phyloP scores from a whole-genome alignment of 2,113 vertebrate species.

The Spizaetus ornatus region DNA sequence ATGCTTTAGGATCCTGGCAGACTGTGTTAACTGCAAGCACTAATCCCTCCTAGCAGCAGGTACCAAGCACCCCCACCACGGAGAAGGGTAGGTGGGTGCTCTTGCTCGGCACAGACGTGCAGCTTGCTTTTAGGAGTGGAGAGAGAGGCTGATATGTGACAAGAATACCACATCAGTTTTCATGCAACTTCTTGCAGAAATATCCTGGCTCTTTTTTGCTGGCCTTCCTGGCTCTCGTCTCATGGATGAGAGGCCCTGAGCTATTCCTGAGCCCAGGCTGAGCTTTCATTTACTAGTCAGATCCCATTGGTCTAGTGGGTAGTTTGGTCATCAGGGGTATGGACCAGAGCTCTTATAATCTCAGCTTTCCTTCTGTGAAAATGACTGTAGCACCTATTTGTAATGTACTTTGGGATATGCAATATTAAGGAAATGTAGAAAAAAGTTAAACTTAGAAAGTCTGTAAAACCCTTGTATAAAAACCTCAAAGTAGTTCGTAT shows the following conservation, averaged over 20 bases:
- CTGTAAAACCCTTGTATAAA: neutral
- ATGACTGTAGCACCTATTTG: neutral
- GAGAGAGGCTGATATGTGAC: neutral
- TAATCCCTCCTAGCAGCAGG: neutral
- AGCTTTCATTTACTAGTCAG: neutral
- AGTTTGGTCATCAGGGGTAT: fast-evolving
- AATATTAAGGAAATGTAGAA: neutral
- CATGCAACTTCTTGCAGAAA: neutral
- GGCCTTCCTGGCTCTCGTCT: neutral
- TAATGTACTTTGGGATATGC: neutral
- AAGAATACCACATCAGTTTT: neutral
- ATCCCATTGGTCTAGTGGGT: neutral
- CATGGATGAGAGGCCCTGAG: neutral
- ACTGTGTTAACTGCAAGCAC: neutral
- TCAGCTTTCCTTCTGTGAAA: neutral
- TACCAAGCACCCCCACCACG: neutral
- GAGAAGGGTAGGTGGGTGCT: neutral
- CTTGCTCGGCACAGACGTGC: neutral
- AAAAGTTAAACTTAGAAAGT: neutral
- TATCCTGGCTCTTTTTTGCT: neutral
- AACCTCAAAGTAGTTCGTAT: neutral
- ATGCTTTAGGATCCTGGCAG: fast-evolving
- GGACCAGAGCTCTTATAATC: neutral
- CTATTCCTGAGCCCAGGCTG: neutral
- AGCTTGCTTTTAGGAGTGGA: neutral